Evolutionary conservation across 2,888 invertebrate genomes (phyloP).

Genomic region (Dorcus hopei): DNA sequence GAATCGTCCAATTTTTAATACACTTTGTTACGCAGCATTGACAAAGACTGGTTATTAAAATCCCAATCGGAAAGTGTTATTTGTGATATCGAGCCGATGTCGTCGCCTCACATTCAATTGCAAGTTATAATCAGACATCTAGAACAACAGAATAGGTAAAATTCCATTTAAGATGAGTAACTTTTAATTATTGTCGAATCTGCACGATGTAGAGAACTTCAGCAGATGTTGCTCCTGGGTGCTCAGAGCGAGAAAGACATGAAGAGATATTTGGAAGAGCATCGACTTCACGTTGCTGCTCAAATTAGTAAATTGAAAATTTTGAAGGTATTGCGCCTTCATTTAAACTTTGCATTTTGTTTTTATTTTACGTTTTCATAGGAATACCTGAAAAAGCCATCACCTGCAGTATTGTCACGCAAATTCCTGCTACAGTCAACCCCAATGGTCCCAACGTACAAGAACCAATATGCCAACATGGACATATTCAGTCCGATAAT

Average conservation of each 20-base stretch:
- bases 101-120: conserved; percentile 60
- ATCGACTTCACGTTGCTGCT: conserved; percentile 60
- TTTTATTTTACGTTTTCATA: conserved; percentile 22
- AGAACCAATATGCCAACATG: conserved; percentile 46
- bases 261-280: conserved; percentile 58
- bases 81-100: conserved; percentile 37
- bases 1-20: neutral
- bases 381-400: conserved; percentile 25
- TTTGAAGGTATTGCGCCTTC: conserved; percentile 54
- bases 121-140: conserved; percentile 69
- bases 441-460: conserved; percentile 36
- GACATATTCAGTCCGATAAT: conserved; percentile 58
- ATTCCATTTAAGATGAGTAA: conserved; percentile 4
- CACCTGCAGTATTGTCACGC: conserved; percentile 15
- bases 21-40: conserved; percentile 23
- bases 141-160: conserved; percentile 62
- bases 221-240: conserved; percentile 46
- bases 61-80: conserved; percentile 27
- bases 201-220: conserved; percentile 50
- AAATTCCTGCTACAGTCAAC: conserved; percentile 35
- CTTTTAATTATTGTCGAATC: neutral
- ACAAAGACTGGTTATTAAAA: conserved; percentile 30
- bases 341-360: neutral
- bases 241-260: conserved; percentile 49
- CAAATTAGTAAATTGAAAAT: conserved; percentile 66